A percentile compares a stretch with the other conserved stretches of the same genome.
These are phyloP conservation scores for Agrochola macilenta DNA, from an alignment of 2,888 invertebrate genomes.

Conservation along the genomic window DNA sequence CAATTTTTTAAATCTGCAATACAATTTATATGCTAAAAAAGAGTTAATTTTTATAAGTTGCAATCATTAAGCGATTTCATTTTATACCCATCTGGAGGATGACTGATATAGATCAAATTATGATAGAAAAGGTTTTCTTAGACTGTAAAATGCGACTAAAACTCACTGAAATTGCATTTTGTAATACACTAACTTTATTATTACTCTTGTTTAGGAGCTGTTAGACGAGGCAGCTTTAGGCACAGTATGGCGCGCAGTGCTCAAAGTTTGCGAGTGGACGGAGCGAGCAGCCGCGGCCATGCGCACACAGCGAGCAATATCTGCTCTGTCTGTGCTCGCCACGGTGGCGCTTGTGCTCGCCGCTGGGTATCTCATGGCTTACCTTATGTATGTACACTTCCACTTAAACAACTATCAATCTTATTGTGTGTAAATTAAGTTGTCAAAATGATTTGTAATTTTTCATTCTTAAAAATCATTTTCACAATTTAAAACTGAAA, in stretches of 20 bases:
- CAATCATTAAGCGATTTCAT: background rate
- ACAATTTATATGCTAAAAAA: background rate
- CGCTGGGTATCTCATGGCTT: slow-evolving; percentile 96
- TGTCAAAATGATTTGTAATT: background rate
- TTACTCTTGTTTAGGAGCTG: slow-evolving; percentile 87
- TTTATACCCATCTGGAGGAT: background rate
- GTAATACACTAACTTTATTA: background rate
- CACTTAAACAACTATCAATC: no score
- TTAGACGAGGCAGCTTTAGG: slow-evolving; percentile 95
- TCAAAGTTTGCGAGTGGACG: slow-evolving; percentile 59
- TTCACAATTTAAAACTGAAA: background rate
- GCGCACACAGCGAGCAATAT: slow-evolving; percentile 86
- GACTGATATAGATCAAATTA: background rate
- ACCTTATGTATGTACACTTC: slow-evolving; percentile 73
- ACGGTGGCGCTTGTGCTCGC: slow-evolving; percentile 93
- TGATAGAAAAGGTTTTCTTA: no score
- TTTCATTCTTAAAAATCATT: no score
- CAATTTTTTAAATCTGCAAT: background rate
- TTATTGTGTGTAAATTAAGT: background rate
- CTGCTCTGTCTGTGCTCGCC: slow-evolving; percentile 91
- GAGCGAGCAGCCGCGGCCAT: slow-evolving; percentile 85
- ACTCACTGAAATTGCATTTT: background rate
- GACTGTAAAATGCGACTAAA: background rate
- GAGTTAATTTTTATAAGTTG: no score
- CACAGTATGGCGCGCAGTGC: slow-evolving; percentile 91